Base-by-base conservation (phyloP, 2,888 invertebrate genomes). In the Hirtodrosophila duncani region DNA sequence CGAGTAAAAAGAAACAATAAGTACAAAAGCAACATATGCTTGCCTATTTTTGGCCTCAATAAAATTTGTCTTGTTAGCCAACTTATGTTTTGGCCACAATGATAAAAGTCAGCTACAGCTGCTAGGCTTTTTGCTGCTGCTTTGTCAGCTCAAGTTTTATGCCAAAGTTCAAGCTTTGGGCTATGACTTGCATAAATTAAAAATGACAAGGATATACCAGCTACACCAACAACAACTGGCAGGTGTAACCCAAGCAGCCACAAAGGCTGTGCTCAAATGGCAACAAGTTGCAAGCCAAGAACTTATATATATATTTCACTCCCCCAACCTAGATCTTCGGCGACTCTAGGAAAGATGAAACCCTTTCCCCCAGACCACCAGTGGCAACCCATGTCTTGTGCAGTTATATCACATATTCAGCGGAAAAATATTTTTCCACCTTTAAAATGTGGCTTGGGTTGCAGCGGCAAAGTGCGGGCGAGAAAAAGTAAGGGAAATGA, bases 371-470 rank as follows among this genome's bases (percentile, higher is more conserved):
- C 26, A n/a, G n/a, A n/a, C n/a, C n/a, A n/a, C n/a, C 14, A 10
- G n/a, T 20, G 39, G 10, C 13, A 34, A 13, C n/a, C 11, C 30
- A 18, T 18, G 14, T 24, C 17, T 14, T 36, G 39, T 36, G 42
- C 60, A 79, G 59, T 75, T 81, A 68, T 81, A n/a, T n/a, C n/a
- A 75, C 75, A 69, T 79, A 75, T 81, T 75, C 75, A 75, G 75
- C 75, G 81, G n/a, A 79, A 75, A 75, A 75, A 69, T 75, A 79
- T 81, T 72, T 70, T 75, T 75, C 56, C 77, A 79, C 75, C 75
- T 75, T 79, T 67, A 74, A 81, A 75, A 63, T 27, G 29, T 42
- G 13, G 9, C 16, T n/a, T 20, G 16, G 26, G 24, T 30, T 3
- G 16, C 1, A 16, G 8, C 2, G 20, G 5, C 17, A 9, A 14